phyloP scores from a whole-genome alignment of 2,797 vertebrate genomes.

The Manis javanica region DNA sequence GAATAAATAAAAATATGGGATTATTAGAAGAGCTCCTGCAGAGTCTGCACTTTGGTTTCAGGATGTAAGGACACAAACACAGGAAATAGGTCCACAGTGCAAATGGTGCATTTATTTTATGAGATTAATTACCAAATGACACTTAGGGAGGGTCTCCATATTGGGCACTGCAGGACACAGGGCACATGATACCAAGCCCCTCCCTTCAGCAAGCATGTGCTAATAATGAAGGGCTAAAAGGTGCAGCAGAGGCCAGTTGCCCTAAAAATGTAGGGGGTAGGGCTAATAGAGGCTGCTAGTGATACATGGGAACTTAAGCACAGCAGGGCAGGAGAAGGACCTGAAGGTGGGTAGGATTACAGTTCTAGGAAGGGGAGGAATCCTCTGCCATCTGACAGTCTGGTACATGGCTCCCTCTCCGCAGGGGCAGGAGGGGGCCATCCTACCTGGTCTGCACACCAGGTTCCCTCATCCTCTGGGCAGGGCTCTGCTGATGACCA shows the following conservation, averaged over 20 bases:
- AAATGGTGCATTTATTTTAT: accelerated
- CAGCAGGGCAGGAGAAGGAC: not conserved
- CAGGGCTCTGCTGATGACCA: not conserved
- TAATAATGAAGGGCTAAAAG: accelerated
- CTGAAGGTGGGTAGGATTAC: not conserved
- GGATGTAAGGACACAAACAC: constrained; percentile 57
- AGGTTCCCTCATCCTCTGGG: not conserved
- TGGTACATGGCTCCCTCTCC: not conserved
- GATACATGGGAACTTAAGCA: too few relatives aligned
- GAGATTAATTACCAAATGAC: accelerated
- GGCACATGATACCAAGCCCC: not conserved
- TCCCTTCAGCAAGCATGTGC: accelerated
- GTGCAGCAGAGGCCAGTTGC: not conserved
- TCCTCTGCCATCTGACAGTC: not conserved
- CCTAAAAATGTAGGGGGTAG: not conserved
- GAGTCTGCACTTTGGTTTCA: not conserved
- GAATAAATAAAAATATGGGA: not conserved
- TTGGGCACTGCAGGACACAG: accelerated
- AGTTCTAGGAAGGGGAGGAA: not conserved
- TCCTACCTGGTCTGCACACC: too few relatives aligned
- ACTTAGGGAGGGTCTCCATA: accelerated
- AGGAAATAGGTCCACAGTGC: not conserved
- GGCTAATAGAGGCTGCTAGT: not conserved
- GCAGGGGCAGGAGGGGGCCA: not conserved
- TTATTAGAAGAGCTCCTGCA: not conserved